Percentiles rank a stretch among this genome's conserved stretches.
Evolutionary conservation across 30 jellyfish, hydroid and myxozoan genomes (phyloP).

Genomic region (Aurelia aurita complex sp. Pacific): DNA sequence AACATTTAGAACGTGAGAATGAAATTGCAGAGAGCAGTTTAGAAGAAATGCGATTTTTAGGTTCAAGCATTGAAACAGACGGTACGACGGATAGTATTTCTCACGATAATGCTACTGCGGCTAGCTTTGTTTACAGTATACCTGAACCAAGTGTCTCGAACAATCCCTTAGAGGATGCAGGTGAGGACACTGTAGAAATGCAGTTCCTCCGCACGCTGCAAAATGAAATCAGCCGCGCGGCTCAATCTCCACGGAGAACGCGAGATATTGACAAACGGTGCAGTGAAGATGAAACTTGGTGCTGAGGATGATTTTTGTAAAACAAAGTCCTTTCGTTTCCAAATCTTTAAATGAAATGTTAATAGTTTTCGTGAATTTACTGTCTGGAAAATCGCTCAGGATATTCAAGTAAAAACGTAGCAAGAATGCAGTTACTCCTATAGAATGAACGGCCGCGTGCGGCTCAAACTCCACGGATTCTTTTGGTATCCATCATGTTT

Average conservation of each 20-base stretch:
- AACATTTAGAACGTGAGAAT: slow-evolving; percentile 29
- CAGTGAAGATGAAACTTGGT: slow-evolving; percentile 97
- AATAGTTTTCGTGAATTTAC: background rate
- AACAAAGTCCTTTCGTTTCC: too few species aligned
- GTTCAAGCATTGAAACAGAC: background rate
- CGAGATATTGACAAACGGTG: slow-evolving; percentile 67
- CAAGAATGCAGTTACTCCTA: slow-evolving; percentile 42
- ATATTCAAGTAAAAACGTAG: background rate
- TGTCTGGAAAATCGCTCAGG: background rate
- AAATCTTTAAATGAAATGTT: background rate
- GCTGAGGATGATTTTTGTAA: slow-evolving; percentile 21
- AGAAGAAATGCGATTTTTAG: slow-evolving; percentile 2
- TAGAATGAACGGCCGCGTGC: slow-evolving; percentile 61
- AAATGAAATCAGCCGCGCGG: slow-evolving; percentile 64
- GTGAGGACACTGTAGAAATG: slow-evolving; percentile 9
- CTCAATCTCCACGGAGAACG: slow-evolving; percentile 46
- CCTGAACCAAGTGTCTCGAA: background rate
- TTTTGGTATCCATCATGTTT: too few species aligned
- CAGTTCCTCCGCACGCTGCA: slow-evolving; percentile 63
- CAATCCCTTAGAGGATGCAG: background rate
- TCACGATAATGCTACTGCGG: background rate
- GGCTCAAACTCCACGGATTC: slow-evolving; percentile 34
- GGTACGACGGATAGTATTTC: background rate
- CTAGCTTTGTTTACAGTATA: background rate
- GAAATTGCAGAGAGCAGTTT: slow-evolving; percentile 38